phyloP scores from a whole-genome alignment of 2,888 invertebrate species.

The Pocota personata region DNA sequence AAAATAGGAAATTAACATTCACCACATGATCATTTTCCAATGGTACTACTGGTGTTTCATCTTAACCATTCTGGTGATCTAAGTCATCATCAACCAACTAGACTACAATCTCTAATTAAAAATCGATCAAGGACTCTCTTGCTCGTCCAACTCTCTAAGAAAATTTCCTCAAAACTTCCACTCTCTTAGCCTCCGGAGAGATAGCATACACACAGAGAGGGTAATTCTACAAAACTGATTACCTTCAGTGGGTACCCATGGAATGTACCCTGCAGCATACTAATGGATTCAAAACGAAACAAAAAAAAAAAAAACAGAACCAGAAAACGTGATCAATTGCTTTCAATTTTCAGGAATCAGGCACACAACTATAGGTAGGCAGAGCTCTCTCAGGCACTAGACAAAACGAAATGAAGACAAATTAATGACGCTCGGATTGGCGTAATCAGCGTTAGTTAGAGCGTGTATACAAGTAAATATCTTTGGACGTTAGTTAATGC shows the following conservation, averaged over 20 bases:
- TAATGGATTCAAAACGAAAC: slow-evolving; percentile 52
- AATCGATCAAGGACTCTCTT: slow-evolving; percentile 48
- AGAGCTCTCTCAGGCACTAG: slow-evolving; percentile 5
- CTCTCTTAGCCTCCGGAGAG: not conserved
- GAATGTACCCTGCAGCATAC: slow-evolving; percentile 58
- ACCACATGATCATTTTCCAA: slow-evolving; percentile 5
- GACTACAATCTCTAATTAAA: slow-evolving; percentile 55
- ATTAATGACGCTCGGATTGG: slow-evolving; percentile 68
- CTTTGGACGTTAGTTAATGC: slow-evolving; percentile 61
- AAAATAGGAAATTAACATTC: slow-evolving; percentile 5
- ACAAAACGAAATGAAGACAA: slow-evolving; percentile 66
- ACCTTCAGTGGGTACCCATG: slow-evolving; percentile 40
- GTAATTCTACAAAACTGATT: slow-evolving; percentile 49
- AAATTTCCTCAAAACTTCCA: not conserved
- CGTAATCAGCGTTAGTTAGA: slow-evolving; percentile 69
- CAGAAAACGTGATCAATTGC: slow-evolving; percentile 70
- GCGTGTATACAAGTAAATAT: slow-evolving; percentile 58
- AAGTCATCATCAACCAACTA: slow-evolving; percentile 13
- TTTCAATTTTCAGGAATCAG: slow-evolving; percentile 70
- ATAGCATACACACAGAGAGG: too few relatives aligned
- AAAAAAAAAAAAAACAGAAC: slow-evolving; percentile 9
- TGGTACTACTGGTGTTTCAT: slow-evolving; percentile 34
- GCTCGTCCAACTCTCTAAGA: not conserved
- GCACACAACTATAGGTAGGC: slow-evolving; percentile 20
- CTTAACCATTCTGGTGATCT: not conserved